phyloP scores from a whole-genome alignment of 2,113 vertebrate species.

The Tiliqua scincoides region DNA sequence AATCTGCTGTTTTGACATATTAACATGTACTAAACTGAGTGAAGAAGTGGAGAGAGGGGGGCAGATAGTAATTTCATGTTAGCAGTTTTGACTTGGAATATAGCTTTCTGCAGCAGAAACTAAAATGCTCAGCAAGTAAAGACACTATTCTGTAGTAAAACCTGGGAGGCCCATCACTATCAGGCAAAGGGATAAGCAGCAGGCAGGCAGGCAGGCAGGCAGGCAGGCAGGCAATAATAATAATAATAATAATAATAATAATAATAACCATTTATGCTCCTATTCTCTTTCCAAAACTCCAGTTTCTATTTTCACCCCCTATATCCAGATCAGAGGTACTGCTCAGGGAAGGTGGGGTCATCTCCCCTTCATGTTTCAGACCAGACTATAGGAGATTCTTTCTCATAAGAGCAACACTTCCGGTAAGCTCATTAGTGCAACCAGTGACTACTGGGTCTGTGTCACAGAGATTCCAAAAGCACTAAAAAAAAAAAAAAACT shows the following conservation, averaged over 20 bases:
- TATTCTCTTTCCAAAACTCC: not conserved
- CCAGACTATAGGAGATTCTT: not conserved
- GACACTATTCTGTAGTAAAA: not conserved
- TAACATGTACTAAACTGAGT: not conserved
- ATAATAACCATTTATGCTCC: not conserved
- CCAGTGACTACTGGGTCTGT: not conserved
- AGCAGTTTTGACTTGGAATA: not conserved
- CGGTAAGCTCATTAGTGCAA: not conserved
- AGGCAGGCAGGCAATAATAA: no score
- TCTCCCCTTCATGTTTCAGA: not conserved
- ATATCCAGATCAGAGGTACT: not conserved
- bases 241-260: not conserved
- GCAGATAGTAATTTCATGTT: not conserved
- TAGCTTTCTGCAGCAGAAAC: not conserved
- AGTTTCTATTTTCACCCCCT: not conserved
- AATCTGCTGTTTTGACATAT: slow-evolving; percentile 50
- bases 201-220: not conserved
- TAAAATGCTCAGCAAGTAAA: slow-evolving; percentile 15
- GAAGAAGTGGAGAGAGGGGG: not conserved
- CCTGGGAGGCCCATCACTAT: not conserved
- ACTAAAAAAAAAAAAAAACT: not conserved
- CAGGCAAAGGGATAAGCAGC: not conserved
- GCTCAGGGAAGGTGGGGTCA: not conserved
- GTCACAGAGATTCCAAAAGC: not conserved
- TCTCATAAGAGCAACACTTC: not conserved